These are phyloP conservation scores for Sinocyclocheilus grahami DNA, from an alignment of 2,113 vertebrate species.

Conservation along the genomic window DNA sequence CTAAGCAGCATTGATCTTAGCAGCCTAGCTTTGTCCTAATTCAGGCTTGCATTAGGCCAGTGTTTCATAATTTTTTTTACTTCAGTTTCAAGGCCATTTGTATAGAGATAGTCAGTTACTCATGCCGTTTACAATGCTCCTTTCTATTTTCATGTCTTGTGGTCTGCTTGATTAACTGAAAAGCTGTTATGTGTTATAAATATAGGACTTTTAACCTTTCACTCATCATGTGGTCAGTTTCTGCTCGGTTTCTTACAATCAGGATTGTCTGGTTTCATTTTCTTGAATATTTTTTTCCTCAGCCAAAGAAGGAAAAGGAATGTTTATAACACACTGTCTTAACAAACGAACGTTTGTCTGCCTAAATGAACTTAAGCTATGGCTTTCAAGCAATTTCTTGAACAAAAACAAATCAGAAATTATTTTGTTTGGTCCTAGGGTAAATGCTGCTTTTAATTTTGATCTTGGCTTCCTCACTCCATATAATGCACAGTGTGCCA, in stretches of 20 bases:
- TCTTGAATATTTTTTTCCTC: too few species aligned
- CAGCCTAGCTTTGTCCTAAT: background rate
- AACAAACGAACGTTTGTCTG: too few species aligned
- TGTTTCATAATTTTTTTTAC: background rate
- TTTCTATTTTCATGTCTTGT: background rate
- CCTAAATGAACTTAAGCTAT: too few species aligned
- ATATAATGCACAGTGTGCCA: too few species aligned
- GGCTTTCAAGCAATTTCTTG: too few species aligned
- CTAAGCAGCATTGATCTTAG: background rate
- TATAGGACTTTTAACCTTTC: background rate
- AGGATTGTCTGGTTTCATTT: background rate
- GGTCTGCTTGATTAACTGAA: background rate
- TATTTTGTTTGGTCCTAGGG: too few species aligned
- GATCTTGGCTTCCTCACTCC: too few species aligned
- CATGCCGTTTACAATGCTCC: background rate
- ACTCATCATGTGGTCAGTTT: background rate
- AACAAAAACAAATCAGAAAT: too few species aligned
- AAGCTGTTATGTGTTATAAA: background rate
- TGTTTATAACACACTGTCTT: too few species aligned
- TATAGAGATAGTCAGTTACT: background rate
- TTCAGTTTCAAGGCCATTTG: background rate
- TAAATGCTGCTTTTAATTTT: too few species aligned
- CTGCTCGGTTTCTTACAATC: background rate
- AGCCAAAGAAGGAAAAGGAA: too few species aligned
- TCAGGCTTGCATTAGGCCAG: background rate